A percentile compares a stretch with the other conserved stretches of the same genome.
These are phyloP conservation scores for Nemurella pictetii DNA, from an alignment of 2,888 invertebrate genomes.

Conservation along the genomic window DNA sequence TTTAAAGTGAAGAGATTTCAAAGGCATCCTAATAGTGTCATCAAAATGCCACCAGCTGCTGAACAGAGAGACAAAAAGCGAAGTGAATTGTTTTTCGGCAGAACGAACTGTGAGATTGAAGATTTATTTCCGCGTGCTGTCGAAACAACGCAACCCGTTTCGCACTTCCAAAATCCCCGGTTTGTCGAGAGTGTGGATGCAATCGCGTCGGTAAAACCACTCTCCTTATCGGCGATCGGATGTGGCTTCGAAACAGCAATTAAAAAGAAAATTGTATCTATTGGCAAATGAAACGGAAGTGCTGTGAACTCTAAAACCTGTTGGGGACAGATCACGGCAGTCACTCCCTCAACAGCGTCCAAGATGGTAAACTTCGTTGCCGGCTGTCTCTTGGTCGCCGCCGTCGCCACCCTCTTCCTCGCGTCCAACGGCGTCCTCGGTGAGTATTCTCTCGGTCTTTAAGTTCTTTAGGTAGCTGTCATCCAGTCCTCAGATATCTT, in stretches of 20 bases:
- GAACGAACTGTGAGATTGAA: no score
- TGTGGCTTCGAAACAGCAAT: neutral
- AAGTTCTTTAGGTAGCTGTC: no score
- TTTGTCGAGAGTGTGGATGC: no score
- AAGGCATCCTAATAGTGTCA: no score
- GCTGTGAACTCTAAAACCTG: neutral
- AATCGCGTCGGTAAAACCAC: neutral
- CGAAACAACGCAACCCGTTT: no score
- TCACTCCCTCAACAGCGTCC: neutral
- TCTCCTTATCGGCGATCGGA: neutral
- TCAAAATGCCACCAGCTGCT: no score
- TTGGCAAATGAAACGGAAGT: neutral
- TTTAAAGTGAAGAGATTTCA: no score
- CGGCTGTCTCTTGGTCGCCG: neutral
- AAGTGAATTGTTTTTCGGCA: no score
- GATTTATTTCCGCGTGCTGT: no score
- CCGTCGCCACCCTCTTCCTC: neutral
- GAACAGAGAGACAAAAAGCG: no score
- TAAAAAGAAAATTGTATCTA: neutral
- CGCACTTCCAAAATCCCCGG: no score
- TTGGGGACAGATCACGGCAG: neutral
- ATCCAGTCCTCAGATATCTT: no score
- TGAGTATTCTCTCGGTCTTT: neutral
- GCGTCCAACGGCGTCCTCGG: neutral
- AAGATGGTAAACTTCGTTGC: neutral